Conservation (phyloP, 2,113 vertebrate species). For the Menidia beryllina region DNA sequence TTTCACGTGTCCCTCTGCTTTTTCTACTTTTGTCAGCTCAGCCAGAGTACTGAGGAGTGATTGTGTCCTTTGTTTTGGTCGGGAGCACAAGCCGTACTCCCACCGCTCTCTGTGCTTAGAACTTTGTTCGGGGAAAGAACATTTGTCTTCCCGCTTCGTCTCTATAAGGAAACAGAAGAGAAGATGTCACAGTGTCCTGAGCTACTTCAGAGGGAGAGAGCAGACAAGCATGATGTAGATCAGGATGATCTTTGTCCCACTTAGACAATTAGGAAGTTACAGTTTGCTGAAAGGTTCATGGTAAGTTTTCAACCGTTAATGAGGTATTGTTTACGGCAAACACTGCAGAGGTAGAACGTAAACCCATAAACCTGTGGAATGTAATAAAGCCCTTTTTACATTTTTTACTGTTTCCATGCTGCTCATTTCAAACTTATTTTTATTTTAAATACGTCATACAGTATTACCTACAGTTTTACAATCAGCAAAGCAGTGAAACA, state of each 20-base stretch:
- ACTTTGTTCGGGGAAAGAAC: too few species aligned
- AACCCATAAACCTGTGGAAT: too few species aligned
- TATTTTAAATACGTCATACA: neutral
- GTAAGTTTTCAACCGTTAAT: neutral
- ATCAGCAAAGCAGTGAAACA: neutral
- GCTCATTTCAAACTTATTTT: neutral
- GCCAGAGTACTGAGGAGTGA: neutral
- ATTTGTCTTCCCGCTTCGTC: too few species aligned
- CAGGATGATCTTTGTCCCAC: slow-evolving; percentile 24
- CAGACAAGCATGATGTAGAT: neutral
- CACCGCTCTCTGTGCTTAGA: neutral
- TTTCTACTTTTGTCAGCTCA: neutral
- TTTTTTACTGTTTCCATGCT: neutral
- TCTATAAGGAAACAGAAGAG: neutral
- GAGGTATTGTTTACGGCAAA: neutral
- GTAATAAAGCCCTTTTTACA: neutral
- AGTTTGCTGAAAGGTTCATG: neutral
- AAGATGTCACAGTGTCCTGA: neutral
- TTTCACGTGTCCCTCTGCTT: neutral
- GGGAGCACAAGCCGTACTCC: neutral
- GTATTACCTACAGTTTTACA: too few species aligned
- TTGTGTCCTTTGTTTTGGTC: slow-evolving; percentile 6
- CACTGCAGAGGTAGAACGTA: neutral
- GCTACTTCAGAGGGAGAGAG: slow-evolving; percentile 9
- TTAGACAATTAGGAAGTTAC: neutral